Conservation (phyloP, 2,113 vertebrate genomes). For the Tupaia tana region DNA sequence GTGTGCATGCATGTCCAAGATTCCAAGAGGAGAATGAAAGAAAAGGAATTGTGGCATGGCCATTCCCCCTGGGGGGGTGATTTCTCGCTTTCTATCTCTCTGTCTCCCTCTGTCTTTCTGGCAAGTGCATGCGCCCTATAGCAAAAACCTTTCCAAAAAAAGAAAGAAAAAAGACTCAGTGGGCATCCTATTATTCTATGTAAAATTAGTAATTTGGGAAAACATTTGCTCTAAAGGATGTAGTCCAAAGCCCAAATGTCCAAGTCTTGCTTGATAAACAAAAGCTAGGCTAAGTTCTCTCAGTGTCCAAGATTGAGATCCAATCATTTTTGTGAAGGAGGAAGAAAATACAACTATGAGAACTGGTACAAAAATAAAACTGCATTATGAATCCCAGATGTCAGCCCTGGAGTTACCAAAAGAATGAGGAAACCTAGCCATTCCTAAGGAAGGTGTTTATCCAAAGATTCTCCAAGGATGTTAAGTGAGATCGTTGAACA, state of each 20-base stretch:
- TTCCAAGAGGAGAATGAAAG: no score
- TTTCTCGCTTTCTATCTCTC: no score
- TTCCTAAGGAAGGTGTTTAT: not conserved
- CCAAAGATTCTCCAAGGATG: not conserved
- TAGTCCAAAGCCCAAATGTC: not conserved
- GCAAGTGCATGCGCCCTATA: no score
- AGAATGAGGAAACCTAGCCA: not conserved
- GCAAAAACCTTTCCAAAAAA: no score
- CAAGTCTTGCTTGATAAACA: not conserved
- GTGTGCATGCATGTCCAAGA: no score
- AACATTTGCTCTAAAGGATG: not conserved
- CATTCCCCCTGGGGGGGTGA: no score
- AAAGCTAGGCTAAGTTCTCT: not conserved
- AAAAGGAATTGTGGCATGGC: no score
- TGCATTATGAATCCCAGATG: conserved; percentile 19
- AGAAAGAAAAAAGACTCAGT: no score
- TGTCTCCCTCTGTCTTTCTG: no score
- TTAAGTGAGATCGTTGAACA: not conserved
- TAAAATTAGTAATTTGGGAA: not conserved
- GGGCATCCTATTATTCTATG: not conserved
- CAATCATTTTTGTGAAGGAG: conserved; percentile 31
- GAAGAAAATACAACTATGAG: conserved; percentile 43
- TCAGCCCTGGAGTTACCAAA: not conserved
- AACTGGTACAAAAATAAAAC: conserved; percentile 45
- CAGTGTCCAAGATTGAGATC: not conserved